Base-by-base conservation (phyloP, 2,888 invertebrate genomes). In the Alviniconcha strummeri region DNA sequence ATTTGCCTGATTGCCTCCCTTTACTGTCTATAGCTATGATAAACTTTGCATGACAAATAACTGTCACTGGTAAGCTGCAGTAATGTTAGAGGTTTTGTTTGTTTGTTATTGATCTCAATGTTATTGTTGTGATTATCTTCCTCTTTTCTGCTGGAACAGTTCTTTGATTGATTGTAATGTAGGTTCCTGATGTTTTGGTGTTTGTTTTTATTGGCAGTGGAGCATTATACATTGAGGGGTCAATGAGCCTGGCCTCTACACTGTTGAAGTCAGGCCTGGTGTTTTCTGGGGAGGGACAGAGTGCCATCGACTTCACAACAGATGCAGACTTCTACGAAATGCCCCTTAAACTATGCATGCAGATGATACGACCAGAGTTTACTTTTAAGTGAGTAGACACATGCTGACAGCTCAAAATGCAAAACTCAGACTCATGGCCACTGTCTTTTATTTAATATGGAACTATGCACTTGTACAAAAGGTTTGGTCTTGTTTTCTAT, bases 251-350 rank as follows among this genome's bases (percentile, higher is more conserved):
- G 2, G 95, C 96, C 78, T 95, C 96, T 0, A 94, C 95, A 17
- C 96, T 96, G 87, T 95, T 96, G 1, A 94, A 95, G 86, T 95
- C 96, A 15, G 95, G 95, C 88, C 95, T 96, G 6, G 96, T 96
- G 88, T 96, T 96, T 90, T 95, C 94, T 15, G 93, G 96, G 3
- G 95, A 95, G 0, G 94, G 96, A 67, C 96, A 89, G 74, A 96
- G 96, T 0, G 95, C 95, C 90, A 94, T 97, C 19, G 95, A 96
- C 89, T 94, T 97, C 81, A 94, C 95, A 76, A 96, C 96, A 0
- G 96, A 97, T 91, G 95, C 97, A 67, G 96, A 97, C 90, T 97
- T 97, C 92, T 96, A 96, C 81, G 95, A 95, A 52, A 95, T 95
- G 83, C 95, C 96, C n/a, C 91, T 93, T 81, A 95, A 96, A 88